Evolutionary conservation across 2,888 invertebrate species (phyloP).

Genomic region (Exephanes ischioxanthus): DNA sequence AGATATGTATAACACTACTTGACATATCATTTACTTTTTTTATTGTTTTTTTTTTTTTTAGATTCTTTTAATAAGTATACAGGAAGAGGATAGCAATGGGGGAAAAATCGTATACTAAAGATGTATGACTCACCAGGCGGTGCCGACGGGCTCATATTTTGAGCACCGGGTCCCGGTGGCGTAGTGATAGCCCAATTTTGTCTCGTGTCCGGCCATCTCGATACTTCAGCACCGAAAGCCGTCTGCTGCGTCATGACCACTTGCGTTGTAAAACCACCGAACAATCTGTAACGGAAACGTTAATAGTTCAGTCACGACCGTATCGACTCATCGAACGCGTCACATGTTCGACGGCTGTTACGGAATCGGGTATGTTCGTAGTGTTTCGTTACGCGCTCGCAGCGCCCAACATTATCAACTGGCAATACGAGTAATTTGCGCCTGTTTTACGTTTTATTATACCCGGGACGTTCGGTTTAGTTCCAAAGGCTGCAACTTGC

Average conservation of each 20-base stretch:
- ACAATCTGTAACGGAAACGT: constrained; percentile 20
- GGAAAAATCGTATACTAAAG: not conserved
- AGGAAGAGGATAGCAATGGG: not conserved
- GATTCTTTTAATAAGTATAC: too few relatives aligned
- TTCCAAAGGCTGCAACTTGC: constrained; percentile 24
- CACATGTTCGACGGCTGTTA: not conserved
- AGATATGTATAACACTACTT: too few relatives aligned
- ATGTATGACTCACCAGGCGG: constrained; percentile 50
- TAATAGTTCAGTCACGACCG: not conserved
- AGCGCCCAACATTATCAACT: constrained; percentile 57
- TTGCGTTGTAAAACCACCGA: not conserved
- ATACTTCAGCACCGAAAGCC: constrained; percentile 48
- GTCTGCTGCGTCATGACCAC: constrained; percentile 41
- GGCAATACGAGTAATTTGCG: constrained; percentile 35
- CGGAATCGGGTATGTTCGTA: not conserved
- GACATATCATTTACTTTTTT: too few relatives aligned
- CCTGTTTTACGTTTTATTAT: not conserved
- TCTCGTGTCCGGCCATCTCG: constrained; percentile 61
- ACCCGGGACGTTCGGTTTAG: constrained; percentile 4
- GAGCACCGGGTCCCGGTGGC: constrained; percentile 45
- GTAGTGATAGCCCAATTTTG: constrained; percentile 61
- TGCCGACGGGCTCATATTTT: constrained; percentile 36
- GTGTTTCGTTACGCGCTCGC: constrained; percentile 5
- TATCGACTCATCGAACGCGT: constrained; percentile 6
- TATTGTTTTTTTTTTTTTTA: too few relatives aligned